These are phyloP conservation scores for Epinotia bilunana DNA, from an alignment of 2,888 invertebrate genomes.

Conservation along the genomic window DNA sequence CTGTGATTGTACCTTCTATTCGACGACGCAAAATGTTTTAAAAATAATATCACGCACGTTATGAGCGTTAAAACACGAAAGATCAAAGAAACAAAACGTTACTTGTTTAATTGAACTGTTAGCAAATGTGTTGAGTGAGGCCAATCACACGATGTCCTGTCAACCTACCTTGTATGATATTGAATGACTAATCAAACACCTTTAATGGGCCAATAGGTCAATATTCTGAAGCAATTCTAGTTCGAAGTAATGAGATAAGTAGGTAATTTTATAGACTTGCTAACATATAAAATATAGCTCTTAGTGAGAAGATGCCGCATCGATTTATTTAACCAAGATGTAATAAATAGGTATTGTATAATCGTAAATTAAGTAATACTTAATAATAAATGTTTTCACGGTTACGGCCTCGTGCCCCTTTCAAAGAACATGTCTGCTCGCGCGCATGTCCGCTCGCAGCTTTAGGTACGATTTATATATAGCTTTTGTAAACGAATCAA, in stretches of 20 bases:
- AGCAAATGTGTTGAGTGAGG: constrained; percentile 5
- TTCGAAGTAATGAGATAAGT: not conserved
- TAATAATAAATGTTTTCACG: constrained; percentile 38
- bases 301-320: not conserved
- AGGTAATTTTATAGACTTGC: not conserved
- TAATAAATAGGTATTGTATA: constrained; percentile 12
- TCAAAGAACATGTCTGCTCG: constrained; percentile 37
- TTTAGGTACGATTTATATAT: constrained; percentile 40
- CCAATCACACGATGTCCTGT: not conserved
- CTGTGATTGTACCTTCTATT: not conserved
- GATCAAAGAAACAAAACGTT: constrained; percentile 14
- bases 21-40: not conserved
- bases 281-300: not conserved
- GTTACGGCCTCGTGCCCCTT: constrained; percentile 42
- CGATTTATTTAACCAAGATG: not conserved
- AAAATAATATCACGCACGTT: constrained; percentile 6
- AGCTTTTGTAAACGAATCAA: constrained; percentile 44
- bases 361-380: constrained; percentile 21
- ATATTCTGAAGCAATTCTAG: not conserved
- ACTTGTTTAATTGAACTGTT: not conserved
- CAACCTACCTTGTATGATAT: not conserved
- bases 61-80: not conserved
- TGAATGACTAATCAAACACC: not conserved
- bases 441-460: constrained; percentile 36
- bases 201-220: not conserved